A percentile compares a stretch with the other conserved stretches of the same genome.
These are phyloP conservation scores for Falco novaeseelandiae DNA, from an alignment of 2,797 vertebrate genomes.

Conservation along the genomic window DNA sequence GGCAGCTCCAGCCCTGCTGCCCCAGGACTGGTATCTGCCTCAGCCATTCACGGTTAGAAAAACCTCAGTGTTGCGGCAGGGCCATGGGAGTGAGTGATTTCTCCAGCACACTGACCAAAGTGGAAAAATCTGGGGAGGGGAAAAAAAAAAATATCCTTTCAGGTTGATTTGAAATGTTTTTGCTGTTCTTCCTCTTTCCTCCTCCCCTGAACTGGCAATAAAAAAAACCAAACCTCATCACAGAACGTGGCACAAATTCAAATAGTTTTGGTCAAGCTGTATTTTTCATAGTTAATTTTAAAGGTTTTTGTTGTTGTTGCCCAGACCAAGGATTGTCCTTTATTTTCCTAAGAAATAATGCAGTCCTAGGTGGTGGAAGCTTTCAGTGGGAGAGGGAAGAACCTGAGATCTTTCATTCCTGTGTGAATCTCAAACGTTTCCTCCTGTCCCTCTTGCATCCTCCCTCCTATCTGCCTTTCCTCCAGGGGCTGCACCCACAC, in stretches of 20 bases:
- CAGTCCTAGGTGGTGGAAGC: neutral
- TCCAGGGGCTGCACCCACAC: neutral
- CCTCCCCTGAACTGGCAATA: neutral
- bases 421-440: neutral
- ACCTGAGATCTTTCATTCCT: neutral
- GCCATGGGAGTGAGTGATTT: neutral
- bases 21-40: neutral
- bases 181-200: neutral
- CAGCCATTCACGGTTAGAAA: fast-evolving
- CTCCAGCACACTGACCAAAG: fast-evolving
- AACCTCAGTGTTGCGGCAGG: neutral
- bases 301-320: neutral
- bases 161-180: neutral
- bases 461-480: neutral
- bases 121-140: neutral
- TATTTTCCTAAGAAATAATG: neutral
- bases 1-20: fast-evolving
- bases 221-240: neutral
- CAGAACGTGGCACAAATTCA: neutral
- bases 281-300: slow-evolving; percentile 1
- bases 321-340: neutral
- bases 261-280: slow-evolving; percentile 1
- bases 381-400: neutral
- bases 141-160: neutral
- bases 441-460: neutral